Conservation (phyloP, 2,797 vertebrate species). For the Aplochiton taeniatus region DNA sequence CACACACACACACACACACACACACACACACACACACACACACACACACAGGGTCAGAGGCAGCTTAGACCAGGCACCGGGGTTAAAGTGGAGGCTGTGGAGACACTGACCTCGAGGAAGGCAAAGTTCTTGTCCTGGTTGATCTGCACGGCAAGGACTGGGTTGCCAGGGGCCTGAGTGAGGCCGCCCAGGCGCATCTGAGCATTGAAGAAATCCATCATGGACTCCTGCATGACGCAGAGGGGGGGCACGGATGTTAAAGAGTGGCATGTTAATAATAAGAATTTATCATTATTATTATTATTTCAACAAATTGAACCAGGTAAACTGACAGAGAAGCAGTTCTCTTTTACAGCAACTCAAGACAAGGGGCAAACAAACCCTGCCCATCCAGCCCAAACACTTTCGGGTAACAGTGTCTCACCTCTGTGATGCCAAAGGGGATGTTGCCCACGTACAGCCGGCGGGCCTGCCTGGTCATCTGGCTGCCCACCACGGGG, state of each 20-base stretch:
- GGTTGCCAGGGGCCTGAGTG: conserved; percentile 91
- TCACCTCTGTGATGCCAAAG: conserved; percentile 92
- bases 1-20: not conserved
- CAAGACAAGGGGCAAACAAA: too few species aligned
- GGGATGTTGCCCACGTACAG: conserved; percentile 95
- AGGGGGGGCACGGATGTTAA: not conserved
- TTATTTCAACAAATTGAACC: too few species aligned
- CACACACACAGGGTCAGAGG: too few species aligned
- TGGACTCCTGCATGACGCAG: conserved; percentile 82
- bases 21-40: too few species aligned
- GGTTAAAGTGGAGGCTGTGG: not conserved
- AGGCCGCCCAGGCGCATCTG: conserved; percentile 93
- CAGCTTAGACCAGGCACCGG: too few species aligned
- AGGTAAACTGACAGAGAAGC: too few species aligned
- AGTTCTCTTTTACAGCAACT: too few species aligned
- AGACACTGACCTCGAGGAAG: conserved; percentile 84
- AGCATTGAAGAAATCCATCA: conserved; percentile 97
- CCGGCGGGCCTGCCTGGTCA: conserved; percentile 90
- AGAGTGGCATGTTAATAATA: too few species aligned
- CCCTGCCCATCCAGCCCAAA: too few species aligned
- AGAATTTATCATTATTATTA: too few species aligned
- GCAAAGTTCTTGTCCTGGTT: conserved; percentile 98
- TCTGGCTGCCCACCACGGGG: conserved; percentile 92
- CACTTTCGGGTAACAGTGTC: not conserved
- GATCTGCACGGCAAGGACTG: conserved; percentile 93